Base-by-base conservation (phyloP, 2,888 invertebrate species). In the Aproaerema taeniolella region DNA sequence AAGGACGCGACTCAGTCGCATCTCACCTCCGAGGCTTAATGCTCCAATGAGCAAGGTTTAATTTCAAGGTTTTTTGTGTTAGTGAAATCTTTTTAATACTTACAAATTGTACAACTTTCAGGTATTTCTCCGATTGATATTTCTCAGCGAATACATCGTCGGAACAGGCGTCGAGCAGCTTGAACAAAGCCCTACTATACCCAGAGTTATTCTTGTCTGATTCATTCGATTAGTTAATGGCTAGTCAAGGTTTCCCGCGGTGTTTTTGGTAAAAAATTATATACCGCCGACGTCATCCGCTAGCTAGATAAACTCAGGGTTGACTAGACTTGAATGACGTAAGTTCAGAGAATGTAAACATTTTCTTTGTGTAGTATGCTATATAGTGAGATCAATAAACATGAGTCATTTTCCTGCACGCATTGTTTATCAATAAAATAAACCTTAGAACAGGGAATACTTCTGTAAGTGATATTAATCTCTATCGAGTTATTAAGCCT, bases 31-130 rank as follows among this genome's bases (percentile, higher is more conserved):
- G 20, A 17, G 24, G 8, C 29, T 17, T 30, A 51, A 61, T 50
- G 59, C 55, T 59, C 53, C 55, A 58, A 30, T 58, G 61, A 47
- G 43, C 59, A 58, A 61, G 59, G 60, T 52, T 56, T 47, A 44
- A 28, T 47, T 40, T 47, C 66, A 65, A 65, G 62, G 60, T 50
- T 59, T 49, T 51, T 43, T 42, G 10, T 38, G 43, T 46, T 42
- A 33, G 38, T 45, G 39, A 47, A 49, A 46, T 47, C 45, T 45
- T 39, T 29, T 43, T 39, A 34, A 31, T 9, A 7, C 5, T 10
- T 45, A 54, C 54, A n/a, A n/a, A n/a, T n/a, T n/a, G n/a, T n/a
- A n/a, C n/a, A n/a, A n/a, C n/a, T n/a, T n/a, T n/a, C n/a, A n/a
- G n/a, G n/a, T n/a, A n/a, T n/a, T n/a, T n/a, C n/a, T n/a, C n/a